Conservation (phyloP, 1,140 invertebrate species). For the Ooceraea biroi region DNA sequence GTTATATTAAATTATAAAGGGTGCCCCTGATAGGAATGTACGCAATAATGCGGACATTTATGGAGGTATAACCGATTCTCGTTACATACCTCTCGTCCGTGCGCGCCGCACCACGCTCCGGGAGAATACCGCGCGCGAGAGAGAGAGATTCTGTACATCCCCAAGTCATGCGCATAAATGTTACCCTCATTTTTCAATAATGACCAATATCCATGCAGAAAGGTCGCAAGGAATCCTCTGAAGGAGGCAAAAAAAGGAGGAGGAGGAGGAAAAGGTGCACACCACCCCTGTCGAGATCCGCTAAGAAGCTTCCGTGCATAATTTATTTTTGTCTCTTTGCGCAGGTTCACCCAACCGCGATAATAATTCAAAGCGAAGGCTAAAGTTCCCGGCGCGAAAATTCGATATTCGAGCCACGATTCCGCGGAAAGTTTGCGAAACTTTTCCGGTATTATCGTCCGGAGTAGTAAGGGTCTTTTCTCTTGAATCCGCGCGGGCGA, state of each 20-base stretch:
- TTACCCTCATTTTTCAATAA: slow-evolving; percentile 37
- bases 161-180: slow-evolving; percentile 40
- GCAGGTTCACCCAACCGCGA: slow-evolving; percentile 62
- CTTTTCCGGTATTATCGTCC: slow-evolving; percentile 69
- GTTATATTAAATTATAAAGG: slow-evolving; percentile 64
- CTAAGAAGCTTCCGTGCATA: slow-evolving; percentile 8
- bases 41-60: slow-evolving; percentile 57
- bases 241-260: no score
- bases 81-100: slow-evolving; percentile 11
- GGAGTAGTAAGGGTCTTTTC: slow-evolving; percentile 58
- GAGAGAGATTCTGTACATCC: background rate
- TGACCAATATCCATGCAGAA: slow-evolving; percentile 12
- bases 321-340: slow-evolving; percentile 48
- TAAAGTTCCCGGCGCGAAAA: slow-evolving; percentile 71
- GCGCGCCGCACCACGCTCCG: background rate
- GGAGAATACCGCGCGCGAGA: slow-evolving; percentile 39
- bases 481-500: slow-evolving; percentile 53
- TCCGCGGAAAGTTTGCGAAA: slow-evolving; percentile 72
- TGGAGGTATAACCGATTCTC: slow-evolving; percentile 53
- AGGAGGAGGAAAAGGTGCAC: background rate
- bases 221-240: background rate
- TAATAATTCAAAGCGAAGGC: slow-evolving; percentile 73
- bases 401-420: slow-evolving; percentile 79
- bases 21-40: slow-evolving; percentile 49
- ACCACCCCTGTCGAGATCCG: slow-evolving; percentile 1